Evolutionary conservation across 2,888 invertebrate genomes (phyloP).

Genomic region (Matsumyia berberina): DNA sequence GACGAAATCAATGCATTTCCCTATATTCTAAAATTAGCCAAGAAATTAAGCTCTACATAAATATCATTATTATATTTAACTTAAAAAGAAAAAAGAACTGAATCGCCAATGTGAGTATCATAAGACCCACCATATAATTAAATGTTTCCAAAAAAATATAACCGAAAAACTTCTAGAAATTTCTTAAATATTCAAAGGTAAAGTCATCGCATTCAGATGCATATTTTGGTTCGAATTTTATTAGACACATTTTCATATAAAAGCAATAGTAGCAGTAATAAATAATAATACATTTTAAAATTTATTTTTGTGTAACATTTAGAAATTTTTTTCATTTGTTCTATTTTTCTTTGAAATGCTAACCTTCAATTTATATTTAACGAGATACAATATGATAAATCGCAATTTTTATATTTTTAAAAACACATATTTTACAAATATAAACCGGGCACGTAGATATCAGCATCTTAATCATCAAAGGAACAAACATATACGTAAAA

Average conservation of each 20-base stretch:
- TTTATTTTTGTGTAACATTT: neutral
- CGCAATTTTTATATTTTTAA: conserved; percentile 19
- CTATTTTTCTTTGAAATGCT: neutral
- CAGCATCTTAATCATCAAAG: conserved; percentile 8
- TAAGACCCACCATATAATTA: neutral
- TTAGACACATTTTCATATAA: neutral
- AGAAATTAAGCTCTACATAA: conserved; percentile 1
- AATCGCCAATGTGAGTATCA: neutral
- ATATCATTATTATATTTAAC: neutral
- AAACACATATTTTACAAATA: neutral
- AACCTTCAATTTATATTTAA: conserved; percentile 12
- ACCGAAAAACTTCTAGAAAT: conserved; percentile 1
- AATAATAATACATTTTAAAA: neutral
- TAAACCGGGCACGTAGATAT: conserved; percentile 19
- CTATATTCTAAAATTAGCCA: conserved; percentile 5
- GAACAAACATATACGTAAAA: conserved; percentile 22
- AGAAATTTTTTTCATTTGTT: neutral
- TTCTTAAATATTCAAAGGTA: conserved; percentile 1
- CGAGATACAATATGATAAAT: conserved; percentile 5
- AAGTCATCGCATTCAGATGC: neutral
- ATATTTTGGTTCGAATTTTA: conserved; percentile 1
- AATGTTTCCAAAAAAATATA: neutral
- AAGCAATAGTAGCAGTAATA: neutral
- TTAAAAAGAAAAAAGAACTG: conserved; percentile 8
- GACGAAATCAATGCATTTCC: conserved; percentile 50